Base-by-base conservation (phyloP, 1,140 invertebrate species). In the Lucilia cuprina region DNA sequence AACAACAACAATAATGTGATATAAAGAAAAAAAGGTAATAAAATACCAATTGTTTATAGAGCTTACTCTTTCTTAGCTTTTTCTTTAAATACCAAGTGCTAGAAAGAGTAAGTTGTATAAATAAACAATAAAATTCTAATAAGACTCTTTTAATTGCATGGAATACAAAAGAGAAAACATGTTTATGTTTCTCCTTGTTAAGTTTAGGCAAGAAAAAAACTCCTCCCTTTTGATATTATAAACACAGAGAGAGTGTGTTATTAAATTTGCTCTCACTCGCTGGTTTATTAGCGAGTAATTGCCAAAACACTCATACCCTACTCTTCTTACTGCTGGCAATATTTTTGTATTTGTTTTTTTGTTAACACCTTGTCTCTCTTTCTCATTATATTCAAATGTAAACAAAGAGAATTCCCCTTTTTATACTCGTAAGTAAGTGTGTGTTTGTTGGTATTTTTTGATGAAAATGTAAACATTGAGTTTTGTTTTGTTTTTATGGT, bases 321-420 rank as follows among this genome's bases (percentile, higher is more conserved):
- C 65, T 70, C 0, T 55, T 70, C 65, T 70, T n/a, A 25, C 65
- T 70, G 3, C 1, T 21, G 8, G 5, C 0, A 3, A 5, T n/a
- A 21, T 70, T 60, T 60, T 60, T 17, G 0, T 60, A 12, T 60
- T 70, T 70, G 3, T 30, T 70, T 21, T 21, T 21, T 7, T 1
- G 19, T 0, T 9, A 21, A 17, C 50, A 17, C 50, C 50, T 7
- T 70, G n/a, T 17, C 14, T 70, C 21, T 8, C 21, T 70, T 12
- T 55, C 50, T 41, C 50, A 55, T 13, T 41, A 10, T 55, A 55
- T 12, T 1, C 1, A 13, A 55, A 55, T 41, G 41, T 41, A 55
- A 55, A 55, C 12, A n/a, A 55, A 8, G 41, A 41, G 41, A 41
- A 10, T 80, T 80, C 77, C 77, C 77, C 77, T 80, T 25, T 74